Conservation (phyloP, 2,113 vertebrate genomes). For the Sterna hirundo region DNA sequence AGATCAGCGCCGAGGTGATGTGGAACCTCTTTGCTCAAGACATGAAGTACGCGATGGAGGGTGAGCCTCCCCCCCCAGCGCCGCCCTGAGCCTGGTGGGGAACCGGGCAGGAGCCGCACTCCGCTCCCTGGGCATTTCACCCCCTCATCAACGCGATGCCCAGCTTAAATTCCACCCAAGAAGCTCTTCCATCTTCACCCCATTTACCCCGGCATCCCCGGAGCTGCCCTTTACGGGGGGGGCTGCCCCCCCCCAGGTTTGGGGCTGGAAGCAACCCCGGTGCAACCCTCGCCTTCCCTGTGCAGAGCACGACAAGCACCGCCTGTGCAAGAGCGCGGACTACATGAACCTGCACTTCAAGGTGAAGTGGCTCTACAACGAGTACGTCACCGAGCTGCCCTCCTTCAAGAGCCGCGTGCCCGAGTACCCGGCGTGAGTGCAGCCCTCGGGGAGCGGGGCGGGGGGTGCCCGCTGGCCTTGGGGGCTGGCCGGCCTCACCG, state of each 20-base stretch:
- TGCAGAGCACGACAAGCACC: conserved; percentile 94
- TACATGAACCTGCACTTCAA: conserved; percentile 99
- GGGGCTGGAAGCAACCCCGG: background rate
- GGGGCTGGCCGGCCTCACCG: background rate
- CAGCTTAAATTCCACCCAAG: background rate
- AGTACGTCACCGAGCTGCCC: conserved; percentile 95
- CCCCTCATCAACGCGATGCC: background rate
- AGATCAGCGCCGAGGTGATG: conserved; percentile 98
- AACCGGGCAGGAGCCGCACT: background rate
- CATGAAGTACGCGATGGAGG: conserved; percentile 99
- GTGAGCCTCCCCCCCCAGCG: conserved; percentile 67
- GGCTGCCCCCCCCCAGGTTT: rapidly evolving
- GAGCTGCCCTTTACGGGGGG: background rate
- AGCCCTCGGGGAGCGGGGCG: rapidly evolving
- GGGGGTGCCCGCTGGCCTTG: background rate
- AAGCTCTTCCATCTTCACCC: background rate
- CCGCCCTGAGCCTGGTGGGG: rapidly evolving
- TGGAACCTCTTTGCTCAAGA: conserved; percentile 99
- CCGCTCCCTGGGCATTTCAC: background rate
- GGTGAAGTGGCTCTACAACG: conserved; percentile 98
- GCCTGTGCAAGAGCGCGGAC: conserved; percentile 96
- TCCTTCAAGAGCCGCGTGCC: conserved; percentile 94
- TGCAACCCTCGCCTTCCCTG: rapidly evolving
- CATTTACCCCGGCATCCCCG: background rate
- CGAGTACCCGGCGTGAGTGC: conserved; percentile 95